phyloP scores from a whole-genome alignment of 1,140 invertebrate species.

The Nymphalis io region DNA sequence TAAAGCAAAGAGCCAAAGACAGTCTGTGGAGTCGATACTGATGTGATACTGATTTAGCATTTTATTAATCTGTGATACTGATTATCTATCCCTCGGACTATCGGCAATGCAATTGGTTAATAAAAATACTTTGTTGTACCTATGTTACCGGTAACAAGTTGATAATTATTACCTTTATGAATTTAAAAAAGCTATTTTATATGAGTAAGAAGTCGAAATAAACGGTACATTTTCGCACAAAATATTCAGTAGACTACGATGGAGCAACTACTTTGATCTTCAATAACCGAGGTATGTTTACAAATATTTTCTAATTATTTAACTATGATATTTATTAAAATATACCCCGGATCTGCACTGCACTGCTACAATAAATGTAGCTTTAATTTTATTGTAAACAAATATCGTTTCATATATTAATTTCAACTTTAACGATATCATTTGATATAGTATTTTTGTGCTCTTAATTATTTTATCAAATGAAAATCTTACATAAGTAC shows the following conservation, averaged over 20 bases:
- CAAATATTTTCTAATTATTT: slow-evolving; percentile 10
- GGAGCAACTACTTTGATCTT: slow-evolving; percentile 5
- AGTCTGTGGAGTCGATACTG: slow-evolving; percentile 18
- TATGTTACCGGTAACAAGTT: background rate
- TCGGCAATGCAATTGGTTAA: background rate
- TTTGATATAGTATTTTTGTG: no score
- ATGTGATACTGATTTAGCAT: background rate
- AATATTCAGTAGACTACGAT: background rate
- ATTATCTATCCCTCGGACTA: background rate
- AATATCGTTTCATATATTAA: no score
- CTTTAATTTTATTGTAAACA: no score
- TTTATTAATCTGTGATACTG: no score
- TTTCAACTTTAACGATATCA: no score
- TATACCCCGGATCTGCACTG: no score
- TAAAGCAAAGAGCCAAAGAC: background rate
- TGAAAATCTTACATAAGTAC: no score
- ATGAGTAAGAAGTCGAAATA: background rate
- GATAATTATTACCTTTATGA: background rate
- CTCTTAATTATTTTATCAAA: no score
- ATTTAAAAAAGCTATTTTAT: background rate
- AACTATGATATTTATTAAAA: background rate
- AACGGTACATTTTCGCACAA: background rate
- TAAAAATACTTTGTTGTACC: background rate
- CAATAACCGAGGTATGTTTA: slow-evolving; percentile 28
- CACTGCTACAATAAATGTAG: no score